Percentiles rank a stretch among this genome's conserved stretches.
Evolutionary conservation across 1,140 invertebrate genomes (phyloP).

Genomic region (Coptotermes formosanus): DNA sequence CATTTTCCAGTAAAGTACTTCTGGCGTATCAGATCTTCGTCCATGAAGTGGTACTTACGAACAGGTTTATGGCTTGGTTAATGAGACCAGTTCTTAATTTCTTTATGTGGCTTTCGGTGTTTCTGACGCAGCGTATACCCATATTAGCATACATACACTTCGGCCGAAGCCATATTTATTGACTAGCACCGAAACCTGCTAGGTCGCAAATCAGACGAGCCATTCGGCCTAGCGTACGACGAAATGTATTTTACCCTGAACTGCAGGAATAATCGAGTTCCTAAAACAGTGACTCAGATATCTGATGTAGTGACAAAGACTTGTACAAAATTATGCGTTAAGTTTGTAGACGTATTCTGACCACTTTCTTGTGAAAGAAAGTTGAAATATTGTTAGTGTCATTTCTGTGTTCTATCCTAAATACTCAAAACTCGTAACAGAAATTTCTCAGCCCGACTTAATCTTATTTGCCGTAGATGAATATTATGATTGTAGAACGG

Average conservation of each 20-base stretch:
- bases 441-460: too few species aligned
- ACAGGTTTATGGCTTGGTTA: slow-evolving; percentile 32
- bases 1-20: slow-evolving; percentile 46
- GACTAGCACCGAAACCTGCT: not conserved
- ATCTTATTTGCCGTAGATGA: too few species aligned
- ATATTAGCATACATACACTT: slow-evolving; percentile 45
- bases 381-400: not conserved
- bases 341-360: not conserved
- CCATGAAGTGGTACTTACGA: slow-evolving; percentile 41
- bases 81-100: slow-evolving; percentile 49
- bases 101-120: slow-evolving; percentile 48
- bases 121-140: slow-evolving; percentile 45
- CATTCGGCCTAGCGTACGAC: not conserved
- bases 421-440: too few species aligned
- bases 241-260: not conserved
- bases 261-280: not conserved
- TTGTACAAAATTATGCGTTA: not conserved
- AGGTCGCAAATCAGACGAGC: not conserved
- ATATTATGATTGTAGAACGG: too few species aligned
- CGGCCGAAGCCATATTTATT: slow-evolving; percentile 41
- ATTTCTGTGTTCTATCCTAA: not conserved
- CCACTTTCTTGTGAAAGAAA: not conserved
- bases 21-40: slow-evolving; percentile 48
- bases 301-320: not conserved
- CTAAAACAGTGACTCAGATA: not conserved